Evolutionary conservation across 30 jellyfish, hydroid and myxozoan genomes (phyloP).

Genomic region (Hydra vulgaris): DNA sequence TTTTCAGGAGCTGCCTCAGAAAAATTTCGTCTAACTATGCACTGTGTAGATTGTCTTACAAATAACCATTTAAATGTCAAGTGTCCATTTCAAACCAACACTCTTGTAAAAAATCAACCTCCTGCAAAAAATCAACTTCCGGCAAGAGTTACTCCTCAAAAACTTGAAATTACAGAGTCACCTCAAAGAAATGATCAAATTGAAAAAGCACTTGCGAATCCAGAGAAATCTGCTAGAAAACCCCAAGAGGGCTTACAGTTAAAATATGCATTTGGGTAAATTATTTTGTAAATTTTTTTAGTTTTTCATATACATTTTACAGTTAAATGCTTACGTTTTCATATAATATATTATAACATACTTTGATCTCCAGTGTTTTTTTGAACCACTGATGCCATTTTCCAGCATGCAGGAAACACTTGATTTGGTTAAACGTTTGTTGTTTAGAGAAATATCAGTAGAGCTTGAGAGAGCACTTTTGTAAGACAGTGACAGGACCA

Average conservation of each 20-base stretch:
- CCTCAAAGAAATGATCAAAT: constrained; percentile 52
- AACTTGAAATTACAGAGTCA: constrained; percentile 10
- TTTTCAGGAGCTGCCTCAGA: constrained; percentile 69
- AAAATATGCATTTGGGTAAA: constrained; percentile 96
- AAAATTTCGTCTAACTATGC: constrained; percentile 30
- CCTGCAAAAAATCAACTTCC: neutral
- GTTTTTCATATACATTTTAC: too few relatives aligned
- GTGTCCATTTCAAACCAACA: constrained; percentile 66
- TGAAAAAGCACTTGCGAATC: constrained; percentile 80
- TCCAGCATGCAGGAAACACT: too few relatives aligned
- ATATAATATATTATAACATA: too few relatives aligned
- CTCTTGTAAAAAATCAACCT: neutral
- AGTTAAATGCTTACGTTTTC: too few relatives aligned
- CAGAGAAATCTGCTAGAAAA: constrained; percentile 59
- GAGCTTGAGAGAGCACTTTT: too few relatives aligned
- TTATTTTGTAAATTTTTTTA: neutral
- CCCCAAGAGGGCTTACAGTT: constrained; percentile 80
- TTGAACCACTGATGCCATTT: too few relatives aligned
- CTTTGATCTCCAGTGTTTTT: too few relatives aligned
- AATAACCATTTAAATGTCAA: constrained; percentile 47
- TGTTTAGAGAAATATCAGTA: too few relatives aligned
- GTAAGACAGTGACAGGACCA: too few relatives aligned
- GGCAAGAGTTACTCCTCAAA: constrained; percentile 14
- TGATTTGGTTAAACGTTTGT: too few relatives aligned
- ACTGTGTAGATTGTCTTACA: constrained; percentile 64